Evolutionary conservation across 2,888 invertebrate genomes (phyloP).

Genomic region (Opisthograptis luteolata): DNA sequence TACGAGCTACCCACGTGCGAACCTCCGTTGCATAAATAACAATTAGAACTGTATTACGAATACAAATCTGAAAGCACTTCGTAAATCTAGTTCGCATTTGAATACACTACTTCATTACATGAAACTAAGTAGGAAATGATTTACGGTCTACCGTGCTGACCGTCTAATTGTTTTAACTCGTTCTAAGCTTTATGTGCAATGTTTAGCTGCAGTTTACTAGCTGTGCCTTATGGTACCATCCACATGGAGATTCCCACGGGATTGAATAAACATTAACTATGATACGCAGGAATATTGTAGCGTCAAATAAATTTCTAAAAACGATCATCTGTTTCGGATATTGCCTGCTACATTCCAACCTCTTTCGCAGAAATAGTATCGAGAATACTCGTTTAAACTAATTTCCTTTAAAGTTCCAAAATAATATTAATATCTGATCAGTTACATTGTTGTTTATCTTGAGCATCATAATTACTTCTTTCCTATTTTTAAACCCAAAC

Average conservation of each 20-base stretch:
- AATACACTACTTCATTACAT: conserved; percentile 33
- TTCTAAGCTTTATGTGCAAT: background rate
- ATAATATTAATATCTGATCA: too few species aligned
- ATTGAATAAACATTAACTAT: too few species aligned
- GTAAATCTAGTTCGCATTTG: conserved; percentile 39
- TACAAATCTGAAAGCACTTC: conserved; percentile 39
- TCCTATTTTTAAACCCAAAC: background rate
- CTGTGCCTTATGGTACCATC: too few species aligned
- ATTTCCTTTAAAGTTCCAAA: too few species aligned
- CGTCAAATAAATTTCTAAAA: too few species aligned
- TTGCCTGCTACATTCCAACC: too few species aligned
- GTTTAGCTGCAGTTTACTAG: background rate
- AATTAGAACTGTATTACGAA: conserved; percentile 41
- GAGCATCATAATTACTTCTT: background rate
- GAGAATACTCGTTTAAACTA: too few species aligned
- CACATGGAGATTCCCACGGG: too few species aligned
- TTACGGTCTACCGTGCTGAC: conserved; percentile 3
- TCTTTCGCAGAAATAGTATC: too few species aligned
- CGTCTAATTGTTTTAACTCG: conserved; percentile 1
- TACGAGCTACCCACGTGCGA: conserved; percentile 39
- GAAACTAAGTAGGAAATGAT: conserved; percentile 13
- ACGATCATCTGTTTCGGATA: too few species aligned
- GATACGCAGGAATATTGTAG: too few species aligned
- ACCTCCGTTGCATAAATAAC: conserved; percentile 40
- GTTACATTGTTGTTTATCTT: too few species aligned